Evolutionary conservation across 2,797 vertebrate genomes (phyloP), one percentile per base, ranked within the genome.

Genomic region (Leptodactylus fallax): DNA sequence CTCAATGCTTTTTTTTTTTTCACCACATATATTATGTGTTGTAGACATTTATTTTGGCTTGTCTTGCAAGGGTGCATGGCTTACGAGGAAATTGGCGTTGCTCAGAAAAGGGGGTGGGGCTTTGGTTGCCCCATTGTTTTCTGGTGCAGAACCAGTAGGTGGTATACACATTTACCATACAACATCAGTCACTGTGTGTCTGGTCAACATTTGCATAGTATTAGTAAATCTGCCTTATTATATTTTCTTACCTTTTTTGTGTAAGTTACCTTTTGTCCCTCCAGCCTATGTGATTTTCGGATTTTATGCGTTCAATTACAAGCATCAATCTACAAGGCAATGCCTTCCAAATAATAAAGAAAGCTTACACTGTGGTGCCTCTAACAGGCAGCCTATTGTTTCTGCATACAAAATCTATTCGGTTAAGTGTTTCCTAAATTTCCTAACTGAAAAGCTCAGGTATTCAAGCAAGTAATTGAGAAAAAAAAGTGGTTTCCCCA

Each of bases 401-500:
- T 69, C 65, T 81, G 27, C 78, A 58, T 87, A 71, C 45, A 76
- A 67, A 82, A 79, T 67, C 76, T 49, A 45, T 83, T 83, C 85
- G 53, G 82, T 45, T 81, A 88, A 85, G 74, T 85, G 77, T 85
- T 81, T 88, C 83, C 67, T 61, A 74, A 85, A 88, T 63, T 55
- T 60, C 47, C 45, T 79, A 72, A 79, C 82, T 81, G 77, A 23
- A 88, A 58, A 85, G 77, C 78, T 81, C 69, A 88, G 83, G 82
- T 88, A 80, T 79, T 88, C 77, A 88, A 76, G 77, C 65, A 88
- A 85, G 72, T 88, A 85, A 88, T 80, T 88, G 87, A 80, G 81
- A 85, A 85, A 88, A 81, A 87, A 85, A 80, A 80, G 77, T 88
- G 87, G 19, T 85, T 85, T 85, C 78, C 87, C 87, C n/a, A 81